These are phyloP conservation scores for Strigops habroptila DNA, from an alignment of 2,113 vertebrate genomes.

Conservation along the genomic window DNA sequence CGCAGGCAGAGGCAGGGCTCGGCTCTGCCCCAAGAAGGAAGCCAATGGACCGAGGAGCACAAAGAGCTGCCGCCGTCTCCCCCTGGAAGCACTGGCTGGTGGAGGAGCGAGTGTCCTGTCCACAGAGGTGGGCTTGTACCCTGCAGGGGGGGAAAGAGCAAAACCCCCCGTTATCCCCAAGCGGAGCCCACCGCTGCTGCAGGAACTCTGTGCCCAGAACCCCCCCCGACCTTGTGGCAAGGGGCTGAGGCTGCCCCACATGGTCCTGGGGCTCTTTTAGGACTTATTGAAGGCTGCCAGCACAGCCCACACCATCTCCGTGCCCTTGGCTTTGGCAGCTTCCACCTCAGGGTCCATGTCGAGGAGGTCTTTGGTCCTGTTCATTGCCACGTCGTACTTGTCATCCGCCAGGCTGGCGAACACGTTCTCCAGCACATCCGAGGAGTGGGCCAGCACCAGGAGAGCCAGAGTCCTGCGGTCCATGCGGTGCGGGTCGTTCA, in stretches of 20 bases:
- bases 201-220: neutral
- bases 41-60: too few relatives aligned
- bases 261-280: slow-evolving; percentile 1
- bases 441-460: slow-evolving; percentile 79
- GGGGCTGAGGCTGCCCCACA: neutral
- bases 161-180: neutral
- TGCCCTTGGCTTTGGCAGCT: slow-evolving; percentile 62
- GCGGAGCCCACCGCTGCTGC: neutral
- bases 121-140: neutral
- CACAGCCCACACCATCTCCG: slow-evolving; percentile 86
- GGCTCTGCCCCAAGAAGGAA: neutral
- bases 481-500: slow-evolving; percentile 78
- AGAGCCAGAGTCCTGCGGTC: slow-evolving; percentile 76
- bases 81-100: neutral
- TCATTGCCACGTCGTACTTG: slow-evolving; percentile 75
- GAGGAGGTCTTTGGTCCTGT: slow-evolving; percentile 75
- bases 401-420: slow-evolving; percentile 75
- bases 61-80: too few relatives aligned
- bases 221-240: neutral
- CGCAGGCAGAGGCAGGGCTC: too few relatives aligned
- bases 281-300: slow-evolving; percentile 83
- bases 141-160: neutral
- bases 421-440: slow-evolving; percentile 80
- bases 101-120: neutral
- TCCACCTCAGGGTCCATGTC: slow-evolving; percentile 80